Evolutionary conservation across 2,113 vertebrate genomes (phyloP).

Genomic region (Cyphomyrus discorhynchus): DNA sequence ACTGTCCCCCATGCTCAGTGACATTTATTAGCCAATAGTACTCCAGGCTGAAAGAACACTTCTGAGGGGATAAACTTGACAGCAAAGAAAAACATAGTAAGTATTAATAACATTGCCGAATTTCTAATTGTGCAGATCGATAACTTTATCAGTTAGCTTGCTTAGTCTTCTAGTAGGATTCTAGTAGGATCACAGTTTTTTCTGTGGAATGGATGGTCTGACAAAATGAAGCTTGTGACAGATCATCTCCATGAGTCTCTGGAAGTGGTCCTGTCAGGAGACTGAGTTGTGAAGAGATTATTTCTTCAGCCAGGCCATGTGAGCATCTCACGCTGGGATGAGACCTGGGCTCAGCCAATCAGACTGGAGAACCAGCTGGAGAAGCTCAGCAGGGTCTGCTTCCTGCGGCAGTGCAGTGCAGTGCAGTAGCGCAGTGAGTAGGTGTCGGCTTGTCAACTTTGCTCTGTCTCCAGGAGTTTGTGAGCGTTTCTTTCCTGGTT

Average conservation of each 20-base stretch:
- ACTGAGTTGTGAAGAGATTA: constrained; percentile 14
- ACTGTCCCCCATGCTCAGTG: constrained; percentile 20
- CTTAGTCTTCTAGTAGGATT: neutral
- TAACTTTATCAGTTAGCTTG: neutral
- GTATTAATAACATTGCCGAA: constrained; percentile 14
- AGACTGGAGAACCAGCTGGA: neutral
- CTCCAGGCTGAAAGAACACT: constrained; percentile 20
- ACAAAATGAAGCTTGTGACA: constrained; percentile 49
- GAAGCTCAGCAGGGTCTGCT: neutral
- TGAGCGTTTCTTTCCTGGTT: neutral
- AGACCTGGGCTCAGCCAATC: neutral
- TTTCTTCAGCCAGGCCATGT: neutral
- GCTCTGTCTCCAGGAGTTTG: neutral
- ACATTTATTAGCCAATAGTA: constrained; percentile 45
- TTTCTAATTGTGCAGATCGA: neutral
- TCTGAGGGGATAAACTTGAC: constrained; percentile 3
- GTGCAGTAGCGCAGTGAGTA: neutral
- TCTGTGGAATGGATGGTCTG: constrained; percentile 40
- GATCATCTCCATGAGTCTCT: constrained; percentile 31
- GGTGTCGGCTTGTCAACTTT: neutral
- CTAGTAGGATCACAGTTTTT: constrained; percentile 22
- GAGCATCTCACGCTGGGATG: constrained; percentile 4
- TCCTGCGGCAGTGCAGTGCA: neutral
- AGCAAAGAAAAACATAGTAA: constrained; percentile 26
- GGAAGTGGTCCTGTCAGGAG: constrained; percentile 26